These are phyloP conservation scores for Amphiprion percula DNA, from an alignment of 2,113 vertebrate genomes.

Conservation along the genomic window DNA sequence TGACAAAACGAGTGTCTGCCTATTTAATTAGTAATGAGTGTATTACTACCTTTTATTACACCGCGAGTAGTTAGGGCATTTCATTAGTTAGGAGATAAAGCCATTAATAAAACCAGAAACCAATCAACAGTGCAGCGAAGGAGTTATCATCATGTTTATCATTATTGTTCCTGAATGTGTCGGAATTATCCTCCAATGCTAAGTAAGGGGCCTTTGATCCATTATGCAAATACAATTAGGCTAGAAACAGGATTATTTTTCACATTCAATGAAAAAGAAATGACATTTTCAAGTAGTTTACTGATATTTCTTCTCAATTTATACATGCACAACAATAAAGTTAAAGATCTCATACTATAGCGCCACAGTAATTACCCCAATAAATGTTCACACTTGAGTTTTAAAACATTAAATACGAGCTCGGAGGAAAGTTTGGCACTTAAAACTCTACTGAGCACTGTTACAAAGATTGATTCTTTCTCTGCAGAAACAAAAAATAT, in stretches of 20 bases:
- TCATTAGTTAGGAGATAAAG: slow-evolving; percentile 75
- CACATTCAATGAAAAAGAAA: slow-evolving; percentile 3
- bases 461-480: too few species aligned
- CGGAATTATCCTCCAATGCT: slow-evolving; percentile 9
- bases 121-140: slow-evolving; percentile 57
- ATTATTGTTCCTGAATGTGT: slow-evolving; percentile 37
- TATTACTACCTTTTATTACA: slow-evolving; percentile 65
- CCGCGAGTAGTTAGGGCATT: slow-evolving; percentile 63
- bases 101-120: slow-evolving; percentile 72
- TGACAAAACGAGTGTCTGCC: slow-evolving; percentile 58
- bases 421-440: too few species aligned
- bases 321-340: background rate
- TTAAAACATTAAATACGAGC: too few species aligned
- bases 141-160: slow-evolving; percentile 56
- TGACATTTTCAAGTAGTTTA: background rate
- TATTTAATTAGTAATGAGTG: slow-evolving; percentile 75
- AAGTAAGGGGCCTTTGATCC: background rate
- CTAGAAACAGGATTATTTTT: background rate
- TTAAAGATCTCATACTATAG: background rate
- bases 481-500: too few species aligned
- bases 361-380: background rate
- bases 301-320: background rate
- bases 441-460: too few species aligned
- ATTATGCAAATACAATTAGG: slow-evolving; percentile 14
- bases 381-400: background rate